Conservation (phyloP, 2,113 vertebrate genomes). For the Oryzias curvinotus region DNA sequence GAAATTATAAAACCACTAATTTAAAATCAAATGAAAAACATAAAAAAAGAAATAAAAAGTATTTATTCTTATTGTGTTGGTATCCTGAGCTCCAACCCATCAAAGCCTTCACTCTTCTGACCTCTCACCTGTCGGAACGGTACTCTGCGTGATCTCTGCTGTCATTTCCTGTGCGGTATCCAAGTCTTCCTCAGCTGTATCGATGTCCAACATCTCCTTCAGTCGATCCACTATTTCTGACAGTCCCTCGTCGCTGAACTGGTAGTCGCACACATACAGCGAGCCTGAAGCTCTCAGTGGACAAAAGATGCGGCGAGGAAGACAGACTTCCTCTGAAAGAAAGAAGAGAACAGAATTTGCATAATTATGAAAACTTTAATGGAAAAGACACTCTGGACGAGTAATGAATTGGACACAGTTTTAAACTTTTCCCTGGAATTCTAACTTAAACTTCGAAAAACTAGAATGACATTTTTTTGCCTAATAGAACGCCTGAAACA, state of each 20-base stretch:
- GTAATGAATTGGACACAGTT: background rate
- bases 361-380: background rate
- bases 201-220: constrained; percentile 76
- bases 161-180: constrained; percentile 60
- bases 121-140: constrained; percentile 21
- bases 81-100: no score
- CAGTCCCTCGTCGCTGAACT: constrained; percentile 71
- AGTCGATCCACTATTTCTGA: constrained; percentile 69
- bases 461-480: no score
- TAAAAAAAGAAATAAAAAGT: background rate
- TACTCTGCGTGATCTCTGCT: constrained; percentile 14
- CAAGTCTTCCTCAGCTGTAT: constrained; percentile 54
- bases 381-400: background rate
- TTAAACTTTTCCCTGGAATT: no score
- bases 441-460: no score
- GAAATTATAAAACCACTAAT: background rate
- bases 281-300: constrained; percentile 43
- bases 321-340: constrained; percentile 37
- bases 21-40: background rate
- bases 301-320: constrained; percentile 72
- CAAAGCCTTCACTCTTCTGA: no score
- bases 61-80: background rate
- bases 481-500: no score
- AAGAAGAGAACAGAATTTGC: background rate
- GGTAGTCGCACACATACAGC: constrained; percentile 76